A percentile compares a stretch with the other conserved stretches of the same genome.
These are phyloP conservation scores for Tortrix viridana DNA, from an alignment of 2,888 invertebrate genomes.

Conservation along the genomic window DNA sequence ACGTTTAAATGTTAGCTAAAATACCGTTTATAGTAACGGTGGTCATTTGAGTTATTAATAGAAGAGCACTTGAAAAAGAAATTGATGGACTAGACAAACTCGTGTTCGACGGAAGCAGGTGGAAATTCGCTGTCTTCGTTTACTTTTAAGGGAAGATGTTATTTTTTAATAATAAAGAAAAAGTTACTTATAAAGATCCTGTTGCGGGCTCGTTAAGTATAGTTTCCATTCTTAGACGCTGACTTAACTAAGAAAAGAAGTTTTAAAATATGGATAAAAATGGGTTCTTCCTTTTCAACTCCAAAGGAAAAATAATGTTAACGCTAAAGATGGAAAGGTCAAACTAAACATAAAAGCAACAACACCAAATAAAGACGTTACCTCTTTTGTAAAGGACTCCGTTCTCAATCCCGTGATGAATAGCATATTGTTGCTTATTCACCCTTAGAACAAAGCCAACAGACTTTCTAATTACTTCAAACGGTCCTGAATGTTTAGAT, in stretches of 20 bases:
- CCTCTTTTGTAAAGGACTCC: constrained; percentile 32
- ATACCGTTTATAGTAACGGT: constrained; percentile 36
- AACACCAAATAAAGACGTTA: constrained; percentile 24
- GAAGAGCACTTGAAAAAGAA: neutral
- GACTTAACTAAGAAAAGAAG: neutral
- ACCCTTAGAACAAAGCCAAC: constrained; percentile 63
- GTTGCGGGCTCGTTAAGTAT: neutral
- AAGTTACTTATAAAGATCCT: neutral
- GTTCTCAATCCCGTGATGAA: constrained; percentile 31
- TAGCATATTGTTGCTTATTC: constrained; percentile 33
- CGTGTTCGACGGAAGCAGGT: constrained; percentile 20
- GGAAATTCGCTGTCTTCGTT: constrained; percentile 8
- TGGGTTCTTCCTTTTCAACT: neutral
- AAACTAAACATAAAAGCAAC: constrained; percentile 7
- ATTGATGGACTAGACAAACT: constrained; percentile 23
- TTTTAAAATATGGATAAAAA: neutral
- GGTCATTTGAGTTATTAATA: constrained; percentile 14
- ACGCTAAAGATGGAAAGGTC: constrained; percentile 1
- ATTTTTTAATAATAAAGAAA: neutral
- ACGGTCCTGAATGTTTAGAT: constrained; percentile 57
- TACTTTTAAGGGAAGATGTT: neutral
- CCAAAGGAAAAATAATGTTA: constrained; percentile 1
- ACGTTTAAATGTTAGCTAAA: constrained; percentile 10
- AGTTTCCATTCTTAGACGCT: neutral
- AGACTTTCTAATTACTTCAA: constrained; percentile 70